These are phyloP conservation scores for Drosophila novamexicana DNA, from an alignment of 1,140 invertebrate genomes.

Conservation along the genomic window DNA sequence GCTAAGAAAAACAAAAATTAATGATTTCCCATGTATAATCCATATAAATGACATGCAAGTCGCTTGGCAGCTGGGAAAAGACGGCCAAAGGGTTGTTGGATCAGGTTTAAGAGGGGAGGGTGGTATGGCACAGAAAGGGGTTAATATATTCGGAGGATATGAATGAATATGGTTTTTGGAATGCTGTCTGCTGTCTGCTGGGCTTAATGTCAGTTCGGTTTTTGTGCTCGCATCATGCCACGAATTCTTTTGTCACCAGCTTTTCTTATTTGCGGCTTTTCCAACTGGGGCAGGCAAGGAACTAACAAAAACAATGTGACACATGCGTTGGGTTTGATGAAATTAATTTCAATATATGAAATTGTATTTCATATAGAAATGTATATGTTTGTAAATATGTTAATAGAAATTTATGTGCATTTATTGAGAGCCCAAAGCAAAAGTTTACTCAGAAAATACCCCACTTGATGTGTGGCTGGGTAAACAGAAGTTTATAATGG, in stretches of 20 bases:
- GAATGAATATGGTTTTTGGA: constrained; percentile 20
- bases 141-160: constrained; percentile 20
- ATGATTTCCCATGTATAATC: constrained; percentile 76
- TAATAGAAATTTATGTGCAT: constrained; percentile 57
- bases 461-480: background rate
- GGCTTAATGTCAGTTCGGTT: constrained; percentile 57
- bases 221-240: constrained; percentile 28
- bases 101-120: background rate
- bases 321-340: constrained; percentile 52
- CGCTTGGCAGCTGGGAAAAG: constrained; percentile 5
- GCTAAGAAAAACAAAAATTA: constrained; percentile 77
- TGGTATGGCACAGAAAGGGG: background rate
- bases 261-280: constrained; percentile 41
- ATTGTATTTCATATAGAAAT: constrained; percentile 4
- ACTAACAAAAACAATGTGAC: constrained; percentile 42
- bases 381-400: constrained; percentile 27
- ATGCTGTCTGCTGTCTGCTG: constrained; percentile 8
- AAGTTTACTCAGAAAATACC: background rate
- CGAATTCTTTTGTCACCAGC: constrained; percentile 55
- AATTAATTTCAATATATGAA: constrained; percentile 72
- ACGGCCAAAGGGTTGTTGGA: background rate
- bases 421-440: background rate
- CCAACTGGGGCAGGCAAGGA: background rate
- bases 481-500: background rate
- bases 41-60: constrained; percentile 68